Evolutionary conservation across 2,888 invertebrate genomes (phyloP).

Genomic region (Chrysolina haemoptera): DNA sequence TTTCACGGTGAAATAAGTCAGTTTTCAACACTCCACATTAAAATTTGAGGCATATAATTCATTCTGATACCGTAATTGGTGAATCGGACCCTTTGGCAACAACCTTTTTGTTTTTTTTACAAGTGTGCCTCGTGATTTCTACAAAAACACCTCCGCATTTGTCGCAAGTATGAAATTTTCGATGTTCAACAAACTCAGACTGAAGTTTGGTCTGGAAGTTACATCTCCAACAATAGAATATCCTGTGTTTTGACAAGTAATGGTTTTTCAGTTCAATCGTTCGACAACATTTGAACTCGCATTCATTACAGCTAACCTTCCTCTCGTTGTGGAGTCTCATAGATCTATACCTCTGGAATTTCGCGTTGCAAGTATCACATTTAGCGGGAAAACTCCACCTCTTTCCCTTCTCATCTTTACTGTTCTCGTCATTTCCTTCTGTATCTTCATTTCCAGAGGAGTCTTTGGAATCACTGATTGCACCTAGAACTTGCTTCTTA

Average conservation of each 20-base stretch:
- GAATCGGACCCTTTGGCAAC: not conserved
- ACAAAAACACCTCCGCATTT: slow-evolving; percentile 22
- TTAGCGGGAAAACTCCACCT: not conserved
- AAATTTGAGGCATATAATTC: not conserved
- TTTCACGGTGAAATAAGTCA: not conserved
- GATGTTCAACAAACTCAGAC: slow-evolving; percentile 31
- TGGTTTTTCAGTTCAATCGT: slow-evolving; percentile 36
- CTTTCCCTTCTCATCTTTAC: not conserved
- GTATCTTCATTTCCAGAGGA: not conserved
- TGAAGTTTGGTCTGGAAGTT: slow-evolving; percentile 23
- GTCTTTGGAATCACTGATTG: not conserved
- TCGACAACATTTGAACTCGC: slow-evolving; percentile 33
- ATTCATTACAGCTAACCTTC: slow-evolving; percentile 32
- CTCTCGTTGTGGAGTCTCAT: slow-evolving; percentile 27
- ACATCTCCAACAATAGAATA: slow-evolving; percentile 41
- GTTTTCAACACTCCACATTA: not conserved
- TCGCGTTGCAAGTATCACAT: slow-evolving; percentile 32
- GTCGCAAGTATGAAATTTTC: slow-evolving; percentile 28
- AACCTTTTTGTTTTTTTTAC: slow-evolving; percentile 15
- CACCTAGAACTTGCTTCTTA: not conserved
- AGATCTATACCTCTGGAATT: slow-evolving; percentile 24
- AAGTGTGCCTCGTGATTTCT: slow-evolving; percentile 10
- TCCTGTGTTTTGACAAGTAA: slow-evolving; percentile 33
- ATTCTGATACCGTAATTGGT: not conserved
- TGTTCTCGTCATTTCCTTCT: not conserved